phyloP scores from a whole-genome alignment of 2,113 vertebrate species.

The Tursiops truncatus region DNA sequence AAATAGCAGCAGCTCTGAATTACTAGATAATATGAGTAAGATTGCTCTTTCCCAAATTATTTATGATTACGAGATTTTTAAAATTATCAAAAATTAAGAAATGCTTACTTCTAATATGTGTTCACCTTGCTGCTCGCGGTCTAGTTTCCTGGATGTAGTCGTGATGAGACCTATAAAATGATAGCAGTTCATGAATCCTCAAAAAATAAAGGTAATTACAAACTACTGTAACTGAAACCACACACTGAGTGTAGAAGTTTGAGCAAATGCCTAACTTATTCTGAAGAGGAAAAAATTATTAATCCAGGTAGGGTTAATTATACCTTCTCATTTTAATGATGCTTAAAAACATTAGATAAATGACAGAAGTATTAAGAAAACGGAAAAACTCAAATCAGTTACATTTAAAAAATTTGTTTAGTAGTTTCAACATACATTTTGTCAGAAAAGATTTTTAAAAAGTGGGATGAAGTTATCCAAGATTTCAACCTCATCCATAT shows the following conservation, averaged over 20 bases:
- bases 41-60: neutral
- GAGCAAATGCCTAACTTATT: neutral
- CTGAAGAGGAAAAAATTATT: neutral
- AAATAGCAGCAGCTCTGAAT: neutral
- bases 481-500: neutral
- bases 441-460: neutral
- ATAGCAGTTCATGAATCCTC: conserved; percentile 54
- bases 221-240: neutral
- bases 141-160: conserved; percentile 95
- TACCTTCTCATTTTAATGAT: neutral
- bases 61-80: neutral
- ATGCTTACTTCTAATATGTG: conserved; percentile 95
- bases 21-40: neutral
- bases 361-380: neutral
- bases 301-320: neutral
- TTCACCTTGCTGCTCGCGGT: conserved; percentile 96
- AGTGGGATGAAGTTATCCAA: neutral
- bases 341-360: neutral
- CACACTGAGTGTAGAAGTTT: neutral
- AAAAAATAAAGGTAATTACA: conserved; percentile 6
- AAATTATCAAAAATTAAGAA: conserved; percentile 13
- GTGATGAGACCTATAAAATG: conserved; percentile 91
- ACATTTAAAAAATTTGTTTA: neutral
- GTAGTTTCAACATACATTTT: neutral
- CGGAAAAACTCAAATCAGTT: neutral